phyloP scores from a whole-genome alignment of 2,797 vertebrate species.

The Nasua narica region DNA sequence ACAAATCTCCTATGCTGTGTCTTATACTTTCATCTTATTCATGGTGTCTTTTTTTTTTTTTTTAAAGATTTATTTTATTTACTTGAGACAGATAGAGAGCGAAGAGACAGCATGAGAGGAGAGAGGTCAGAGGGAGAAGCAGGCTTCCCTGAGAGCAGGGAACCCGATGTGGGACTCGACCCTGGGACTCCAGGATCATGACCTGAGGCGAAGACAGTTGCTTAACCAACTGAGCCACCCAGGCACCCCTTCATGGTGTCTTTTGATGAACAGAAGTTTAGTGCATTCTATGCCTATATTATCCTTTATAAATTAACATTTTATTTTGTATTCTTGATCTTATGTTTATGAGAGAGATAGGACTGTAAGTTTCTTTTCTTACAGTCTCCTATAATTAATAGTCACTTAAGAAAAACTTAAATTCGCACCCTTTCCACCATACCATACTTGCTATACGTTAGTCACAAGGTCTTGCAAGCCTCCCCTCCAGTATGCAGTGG shows the following conservation, averaged over 20 bases:
- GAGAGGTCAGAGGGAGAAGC: too few relatives aligned
- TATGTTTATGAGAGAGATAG: neutral
- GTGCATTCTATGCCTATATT: neutral
- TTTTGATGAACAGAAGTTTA: neutral
- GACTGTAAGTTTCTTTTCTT: neutral
- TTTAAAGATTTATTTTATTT: too few relatives aligned
- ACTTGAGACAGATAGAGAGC: too few relatives aligned
- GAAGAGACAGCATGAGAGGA: too few relatives aligned
- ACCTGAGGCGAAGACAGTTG: too few relatives aligned
- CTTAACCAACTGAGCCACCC: too few relatives aligned
- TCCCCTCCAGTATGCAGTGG: neutral
- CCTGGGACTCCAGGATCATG: too few relatives aligned
- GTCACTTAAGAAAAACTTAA: neutral
- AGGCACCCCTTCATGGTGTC: neutral
- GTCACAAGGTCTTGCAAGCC: neutral
- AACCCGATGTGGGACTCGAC: too few relatives aligned
- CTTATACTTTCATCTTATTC: neutral
- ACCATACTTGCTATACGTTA: neutral
- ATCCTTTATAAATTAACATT: neutral
- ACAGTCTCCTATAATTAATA: neutral
- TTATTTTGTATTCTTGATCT: slow-evolving; percentile 29
- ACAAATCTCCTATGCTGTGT: neutral
- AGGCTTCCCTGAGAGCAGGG: too few relatives aligned
- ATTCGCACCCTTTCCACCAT: neutral
- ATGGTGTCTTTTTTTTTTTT: neutral